phyloP scores from a whole-genome alignment of 53 echinoderm and acorn worm genomes.

The Stichopus horrens region DNA sequence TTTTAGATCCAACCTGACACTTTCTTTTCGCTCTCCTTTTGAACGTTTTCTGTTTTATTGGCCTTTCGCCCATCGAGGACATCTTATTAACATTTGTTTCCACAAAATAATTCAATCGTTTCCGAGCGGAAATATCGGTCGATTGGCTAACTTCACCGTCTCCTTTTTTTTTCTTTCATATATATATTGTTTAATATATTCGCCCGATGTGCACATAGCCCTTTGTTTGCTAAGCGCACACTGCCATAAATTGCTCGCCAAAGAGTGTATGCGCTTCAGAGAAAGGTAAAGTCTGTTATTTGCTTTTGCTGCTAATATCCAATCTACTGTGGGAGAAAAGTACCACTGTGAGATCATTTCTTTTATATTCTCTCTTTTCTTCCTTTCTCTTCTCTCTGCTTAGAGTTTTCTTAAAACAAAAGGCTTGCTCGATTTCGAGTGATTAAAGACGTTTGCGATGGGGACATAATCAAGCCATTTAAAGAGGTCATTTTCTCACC shows the following conservation, averaged over 20 bases:
- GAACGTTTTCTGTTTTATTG: neutral
- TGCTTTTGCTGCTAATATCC: slow-evolving; percentile 25
- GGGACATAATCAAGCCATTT: slow-evolving; percentile 21
- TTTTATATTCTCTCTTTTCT: too few species aligned
- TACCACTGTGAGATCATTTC: too few species aligned
- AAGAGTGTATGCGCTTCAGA: slow-evolving; percentile 3
- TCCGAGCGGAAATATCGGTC: slow-evolving; percentile 17
- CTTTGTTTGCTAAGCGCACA: slow-evolving; percentile 17
- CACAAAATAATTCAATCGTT: slow-evolving; percentile 26
- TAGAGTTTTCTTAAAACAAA: neutral
- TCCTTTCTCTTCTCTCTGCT: too few species aligned
- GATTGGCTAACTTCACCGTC: neutral
- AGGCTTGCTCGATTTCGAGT: neutral
- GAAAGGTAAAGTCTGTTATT: slow-evolving; percentile 11
- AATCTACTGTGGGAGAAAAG: neutral
- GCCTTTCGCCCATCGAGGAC: neutral
- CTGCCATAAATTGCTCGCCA: slow-evolving; percentile 22
- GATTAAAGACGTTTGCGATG: neutral
- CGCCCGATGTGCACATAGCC: slow-evolving; percentile 6
- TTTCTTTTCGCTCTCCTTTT: too few species aligned
- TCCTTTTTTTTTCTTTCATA: neutral
- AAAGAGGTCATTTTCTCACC: slow-evolving; percentile 6
- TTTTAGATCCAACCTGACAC: neutral
- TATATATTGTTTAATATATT: neutral
- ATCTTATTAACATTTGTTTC: slow-evolving; percentile 35